phyloP scores from a whole-genome alignment of 2,888 invertebrate genomes.

The Cataglyphis albicans region DNA sequence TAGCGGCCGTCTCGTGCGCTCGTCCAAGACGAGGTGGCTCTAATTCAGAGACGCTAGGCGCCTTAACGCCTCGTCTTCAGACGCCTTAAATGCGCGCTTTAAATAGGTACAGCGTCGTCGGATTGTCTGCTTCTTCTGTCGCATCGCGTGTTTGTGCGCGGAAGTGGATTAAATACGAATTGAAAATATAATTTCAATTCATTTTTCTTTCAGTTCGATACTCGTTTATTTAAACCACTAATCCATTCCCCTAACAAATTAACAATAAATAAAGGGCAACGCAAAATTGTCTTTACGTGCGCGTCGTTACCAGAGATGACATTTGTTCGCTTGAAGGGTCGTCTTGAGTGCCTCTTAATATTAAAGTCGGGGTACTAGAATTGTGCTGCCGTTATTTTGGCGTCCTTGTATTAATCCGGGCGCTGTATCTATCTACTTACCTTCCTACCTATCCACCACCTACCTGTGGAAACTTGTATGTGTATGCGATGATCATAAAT shows the following conservation, averaged over 20 bases:
- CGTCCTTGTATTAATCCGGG: conserved; percentile 70
- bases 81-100: conserved; percentile 3
- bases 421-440: background rate
- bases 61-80: background rate
- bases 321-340: conserved; percentile 56
- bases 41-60: background rate
- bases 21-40: conserved; percentile 2
- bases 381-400: conserved; percentile 67
- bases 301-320: conserved; percentile 50
- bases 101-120: background rate
- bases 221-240: background rate
- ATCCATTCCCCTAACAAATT: conserved; percentile 6
- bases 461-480: conserved; percentile 72
- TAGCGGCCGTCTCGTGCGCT: background rate
- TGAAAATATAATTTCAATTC: conserved; percentile 11
- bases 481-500: conserved; percentile 73
- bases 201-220: background rate
- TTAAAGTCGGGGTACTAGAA: conserved; percentile 62
- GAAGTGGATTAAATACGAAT: conserved; percentile 6
- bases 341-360: conserved; percentile 73
- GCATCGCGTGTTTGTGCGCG: background rate
- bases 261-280: background rate
- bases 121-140: background rate
- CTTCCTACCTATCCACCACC: background rate
- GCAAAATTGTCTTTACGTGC: conserved; percentile 28